phyloP scores from a whole-genome alignment of 1,140 invertebrate species.

The Apis florea region DNA sequence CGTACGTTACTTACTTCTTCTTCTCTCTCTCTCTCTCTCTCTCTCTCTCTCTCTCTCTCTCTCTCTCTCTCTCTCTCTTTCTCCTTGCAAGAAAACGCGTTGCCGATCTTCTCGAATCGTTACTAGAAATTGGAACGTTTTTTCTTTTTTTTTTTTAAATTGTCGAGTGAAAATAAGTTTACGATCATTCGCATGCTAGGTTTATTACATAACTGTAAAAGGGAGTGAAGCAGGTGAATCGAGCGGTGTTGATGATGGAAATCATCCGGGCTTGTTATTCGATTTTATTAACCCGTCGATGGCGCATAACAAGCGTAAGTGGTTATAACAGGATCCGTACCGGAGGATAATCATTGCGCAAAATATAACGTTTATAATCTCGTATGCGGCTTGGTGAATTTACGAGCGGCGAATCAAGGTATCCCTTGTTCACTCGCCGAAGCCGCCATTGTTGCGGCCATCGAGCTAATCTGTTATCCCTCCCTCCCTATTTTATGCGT shows the following conservation, averaged over 20 bases:
- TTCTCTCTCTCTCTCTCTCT: no score
- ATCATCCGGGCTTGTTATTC: background rate
- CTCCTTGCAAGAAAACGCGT: background rate
- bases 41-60: no score
- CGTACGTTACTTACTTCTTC: no score
- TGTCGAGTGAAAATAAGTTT: background rate
- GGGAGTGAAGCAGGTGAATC: no score
- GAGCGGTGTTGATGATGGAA: background rate
- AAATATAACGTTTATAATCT: conserved; percentile 10
- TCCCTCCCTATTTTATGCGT: conserved; percentile 39
- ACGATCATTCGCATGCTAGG: background rate
- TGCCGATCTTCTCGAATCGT: background rate
- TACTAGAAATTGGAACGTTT: conserved; percentile 13
- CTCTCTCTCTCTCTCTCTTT: background rate
- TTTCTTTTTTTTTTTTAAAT: background rate
- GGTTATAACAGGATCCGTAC: background rate
- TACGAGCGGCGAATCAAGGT: conserved; percentile 8
- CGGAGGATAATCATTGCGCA: background rate
- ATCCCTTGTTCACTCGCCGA: conserved; percentile 7
- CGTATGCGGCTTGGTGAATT: background rate
- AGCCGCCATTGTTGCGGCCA: conserved; percentile 25
- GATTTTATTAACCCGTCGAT: conserved; percentile 3
- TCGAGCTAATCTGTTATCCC: conserved; percentile 47
- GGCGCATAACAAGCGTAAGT: no score
- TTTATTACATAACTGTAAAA: conserved; percentile 19